Evolutionary conservation across 2,888 invertebrate species (phyloP).

Genomic region (Drosophila birchii): DNA sequence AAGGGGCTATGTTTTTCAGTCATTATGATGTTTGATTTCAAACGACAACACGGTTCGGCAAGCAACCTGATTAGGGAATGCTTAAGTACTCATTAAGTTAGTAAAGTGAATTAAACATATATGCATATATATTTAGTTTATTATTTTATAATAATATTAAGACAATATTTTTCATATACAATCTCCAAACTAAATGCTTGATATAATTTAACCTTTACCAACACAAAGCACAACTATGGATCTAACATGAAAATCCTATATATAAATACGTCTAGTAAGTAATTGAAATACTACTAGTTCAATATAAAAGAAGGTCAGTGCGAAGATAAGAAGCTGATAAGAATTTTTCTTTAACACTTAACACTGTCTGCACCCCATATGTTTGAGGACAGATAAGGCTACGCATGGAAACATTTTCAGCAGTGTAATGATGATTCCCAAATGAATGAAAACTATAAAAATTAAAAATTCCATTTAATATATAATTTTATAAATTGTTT

Average conservation of each 20-base stretch:
- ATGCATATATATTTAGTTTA: neutral
- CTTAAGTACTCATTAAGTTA: neutral
- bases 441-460: neutral
- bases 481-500: neutral
- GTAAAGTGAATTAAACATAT: neutral
- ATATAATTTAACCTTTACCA: too few species aligned
- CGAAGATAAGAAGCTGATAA: neutral
- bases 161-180: too few species aligned
- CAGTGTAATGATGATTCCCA: neutral
- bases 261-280: neutral
- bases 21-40: neutral
- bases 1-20: neutral
- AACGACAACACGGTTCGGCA: neutral
- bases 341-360: neutral
- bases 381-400: neutral
- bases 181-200: too few species aligned
- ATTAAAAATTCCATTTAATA: neutral
- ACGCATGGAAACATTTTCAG: neutral
- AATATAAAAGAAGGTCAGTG: neutral
- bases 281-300: too few species aligned
- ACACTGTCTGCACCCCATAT: neutral
- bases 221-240: neutral
- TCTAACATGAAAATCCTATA: neutral
- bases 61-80: neutral
- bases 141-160: neutral